Evolutionary conservation across 2,113 vertebrate species (phyloP), one percentile per base, ranked within the genome.

Genomic region (Hepsetus odoe): DNA sequence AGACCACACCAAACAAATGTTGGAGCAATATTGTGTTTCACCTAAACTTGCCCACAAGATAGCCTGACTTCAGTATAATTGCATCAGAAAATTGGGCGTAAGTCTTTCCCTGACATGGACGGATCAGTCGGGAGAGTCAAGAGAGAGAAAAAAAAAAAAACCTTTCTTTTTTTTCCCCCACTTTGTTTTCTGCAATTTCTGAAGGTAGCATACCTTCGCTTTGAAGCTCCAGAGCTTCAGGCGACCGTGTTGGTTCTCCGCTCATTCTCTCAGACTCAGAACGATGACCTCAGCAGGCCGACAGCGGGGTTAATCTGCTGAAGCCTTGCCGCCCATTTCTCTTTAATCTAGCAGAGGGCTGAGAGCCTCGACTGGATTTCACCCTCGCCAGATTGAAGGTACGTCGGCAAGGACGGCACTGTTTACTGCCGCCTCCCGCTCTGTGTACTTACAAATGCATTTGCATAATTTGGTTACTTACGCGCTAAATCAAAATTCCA

Each of bases 1-100:
- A 95, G 96, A 96, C 94, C 94, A 90, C 95, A 97, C 95, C 94
- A 96, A 96, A 97, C 93, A 93, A 85, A 92, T 91, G 92, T 94
- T 96, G 94, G 94, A 89, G 91, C 95, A 95, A 95, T 95, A 97
- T 97, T 95, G 95, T 94, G 90, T 95, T 97, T 96, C 95, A 89
- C 91, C 87, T 85, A 83, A 91, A 94, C 94, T 94, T 92, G 93
- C 92, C 92, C 92, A 91, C 92, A 95, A 91, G 94, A 94, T 94
- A 94, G 93, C 91, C 90, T 86, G 88, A 91, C 89, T 94, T 90
- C 90, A 92, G 89, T 89, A 92, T 95, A 96, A 95, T 96, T 96
- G 92, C 93, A 94, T 94, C 92, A 95, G 93, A 95, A 94, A 93
- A 91, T 81, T 83, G 85, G 87, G 85, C 83, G 53, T 86, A 74